These are phyloP conservation scores for Azemiops feae DNA, from an alignment of 2,113 vertebrate species.

Conservation along the genomic window DNA sequence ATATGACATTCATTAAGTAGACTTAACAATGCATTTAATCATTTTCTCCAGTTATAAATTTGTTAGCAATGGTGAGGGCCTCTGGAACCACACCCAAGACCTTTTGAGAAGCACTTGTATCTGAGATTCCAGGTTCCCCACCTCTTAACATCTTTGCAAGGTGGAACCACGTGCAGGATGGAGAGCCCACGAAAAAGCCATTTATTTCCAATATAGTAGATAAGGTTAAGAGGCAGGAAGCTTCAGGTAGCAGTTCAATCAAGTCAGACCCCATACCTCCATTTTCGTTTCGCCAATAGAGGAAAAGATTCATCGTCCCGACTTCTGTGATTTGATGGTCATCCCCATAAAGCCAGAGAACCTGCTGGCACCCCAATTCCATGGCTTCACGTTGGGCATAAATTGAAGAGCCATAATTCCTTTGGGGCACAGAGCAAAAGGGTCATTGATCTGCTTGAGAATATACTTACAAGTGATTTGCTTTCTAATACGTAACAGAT, in stretches of 20 bases:
- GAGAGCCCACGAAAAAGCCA: neutral
- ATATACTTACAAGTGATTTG: neutral
- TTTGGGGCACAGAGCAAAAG: slow-evolving; percentile 54
- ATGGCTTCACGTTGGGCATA: slow-evolving; percentile 80
- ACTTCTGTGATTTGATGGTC: slow-evolving; percentile 89
- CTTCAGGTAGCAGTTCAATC: neutral
- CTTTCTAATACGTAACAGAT: neutral
- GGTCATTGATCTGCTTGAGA: neutral
- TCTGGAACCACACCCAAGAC: neutral
- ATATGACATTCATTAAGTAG: neutral
- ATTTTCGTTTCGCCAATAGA: slow-evolving; percentile 89
- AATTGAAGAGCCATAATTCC: slow-evolving; percentile 85
- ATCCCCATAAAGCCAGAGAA: slow-evolving; percentile 88
- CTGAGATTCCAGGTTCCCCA: neutral
- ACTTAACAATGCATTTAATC: neutral
- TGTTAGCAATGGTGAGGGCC: neutral
- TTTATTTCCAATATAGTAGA: neutral
- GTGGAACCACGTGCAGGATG: neutral
- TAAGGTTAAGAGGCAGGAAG: neutral
- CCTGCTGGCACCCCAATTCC: slow-evolving; percentile 83
- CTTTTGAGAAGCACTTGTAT: neutral
- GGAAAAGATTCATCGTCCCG: slow-evolving; percentile 93
- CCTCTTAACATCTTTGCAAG: neutral
- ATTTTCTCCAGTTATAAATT: neutral
- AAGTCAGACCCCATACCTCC: slow-evolving; percentile 75